Conservation (phyloP, 1,140 invertebrate genomes). For the Phenacoccus solenopsis region DNA sequence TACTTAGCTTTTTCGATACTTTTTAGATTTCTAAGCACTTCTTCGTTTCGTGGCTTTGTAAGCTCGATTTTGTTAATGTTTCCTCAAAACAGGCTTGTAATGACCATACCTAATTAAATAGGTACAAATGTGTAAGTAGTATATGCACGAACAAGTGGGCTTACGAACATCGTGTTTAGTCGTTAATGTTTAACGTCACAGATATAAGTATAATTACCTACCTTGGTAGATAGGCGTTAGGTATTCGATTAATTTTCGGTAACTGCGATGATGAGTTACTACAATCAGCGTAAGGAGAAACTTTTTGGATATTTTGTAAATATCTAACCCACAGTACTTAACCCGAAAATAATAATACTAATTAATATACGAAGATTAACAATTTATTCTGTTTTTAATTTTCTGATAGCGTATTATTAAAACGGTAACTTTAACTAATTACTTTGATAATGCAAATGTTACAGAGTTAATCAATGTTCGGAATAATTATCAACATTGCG, state of each 20-base stretch:
- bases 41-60: no score
- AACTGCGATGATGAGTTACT: no score
- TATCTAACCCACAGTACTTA: slow-evolving; percentile 1
- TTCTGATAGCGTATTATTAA: neutral
- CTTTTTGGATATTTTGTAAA: neutral
- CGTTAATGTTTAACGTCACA: no score
- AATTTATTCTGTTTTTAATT: slow-evolving; percentile 4
- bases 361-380: neutral
- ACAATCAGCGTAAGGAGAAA: neutral
- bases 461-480: neutral
- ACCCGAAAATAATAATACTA: slow-evolving; percentile 2
- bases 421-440: neutral
- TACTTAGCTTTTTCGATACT: no score
- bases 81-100: no score
- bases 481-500: slow-evolving; percentile 1
- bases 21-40: no score
- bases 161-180: no score
- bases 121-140: no score
- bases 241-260: neutral
- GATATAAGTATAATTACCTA: neutral
- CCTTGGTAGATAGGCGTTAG: no score
- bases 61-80: no score
- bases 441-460: neutral
- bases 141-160: no score
- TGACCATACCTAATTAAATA: no score